Evolutionary conservation across 2,888 invertebrate species (phyloP), one percentile per base, ranked within the genome.

Genomic region (Chaetoderma sp.): DNA sequence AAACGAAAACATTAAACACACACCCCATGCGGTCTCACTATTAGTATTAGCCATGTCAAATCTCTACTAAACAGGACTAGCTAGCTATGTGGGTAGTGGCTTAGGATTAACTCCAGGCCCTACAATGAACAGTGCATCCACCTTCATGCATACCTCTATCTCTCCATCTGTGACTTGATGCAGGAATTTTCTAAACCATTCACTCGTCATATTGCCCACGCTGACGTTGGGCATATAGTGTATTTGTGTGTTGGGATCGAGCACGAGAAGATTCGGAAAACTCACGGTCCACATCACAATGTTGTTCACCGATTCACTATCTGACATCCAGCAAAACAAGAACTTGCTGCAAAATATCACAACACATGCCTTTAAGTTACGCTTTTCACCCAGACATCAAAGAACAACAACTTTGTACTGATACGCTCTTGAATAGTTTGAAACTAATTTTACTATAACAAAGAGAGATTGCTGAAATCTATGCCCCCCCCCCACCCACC

Each of bases 311-410:
- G 98, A 89, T 60, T 95, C 94, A 2, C 94, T 92, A 72, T 91
- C 93, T 0, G 94, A 95, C 86, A 95, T 91, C 97, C 97, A 98
- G 42, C 96, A 96, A 88, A 98, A 98, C 87, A 98, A 97, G 83
- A 94, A 95, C 74, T 90, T 87, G 61, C 89, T 90, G 80, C 21
- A 84, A 73, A 67, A 28, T 21, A 10, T 42, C 25, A 63, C 1
- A 18, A 61, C 16, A 16, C 55, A 56, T 18, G 25, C 36, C 27
- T 18, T 47, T n/a, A 23, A 57, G 2, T n/a, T n/a, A n/a, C n/a
- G n/a, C n/a, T n/a, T n/a, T n/a, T n/a, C n/a, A n/a, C n/a, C n/a
- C n/a, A n/a, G n/a, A n/a, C n/a, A n/a, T n/a, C n/a, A n/a, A n/a
- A n/a, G n/a, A n/a, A n/a, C n/a, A n/a, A n/a, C n/a, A n/a, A n/a